Percentiles rank a stretch among this genome's conserved stretches.
These are phyloP conservation scores for Hexactinellida sp. DNA, from an alignment of 37 sponge, comb jelly and placozoan species.

Conservation along the genomic window DNA sequence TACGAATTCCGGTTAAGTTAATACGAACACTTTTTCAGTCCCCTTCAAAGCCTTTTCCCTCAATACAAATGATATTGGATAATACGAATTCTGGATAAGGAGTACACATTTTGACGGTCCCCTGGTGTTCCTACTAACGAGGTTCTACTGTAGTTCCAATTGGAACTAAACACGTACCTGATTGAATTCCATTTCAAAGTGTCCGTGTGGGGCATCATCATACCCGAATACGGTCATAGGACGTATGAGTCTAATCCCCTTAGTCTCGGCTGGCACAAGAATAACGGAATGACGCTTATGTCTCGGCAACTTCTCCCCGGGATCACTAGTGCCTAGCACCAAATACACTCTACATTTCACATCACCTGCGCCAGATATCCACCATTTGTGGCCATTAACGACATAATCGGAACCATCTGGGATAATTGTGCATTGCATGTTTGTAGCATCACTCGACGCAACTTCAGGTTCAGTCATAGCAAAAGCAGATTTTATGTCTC, in stretches of 20 bases:
- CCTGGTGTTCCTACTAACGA: neutral
- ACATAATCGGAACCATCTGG: conserved; percentile 46
- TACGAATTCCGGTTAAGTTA: no score
- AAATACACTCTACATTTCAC: neutral
- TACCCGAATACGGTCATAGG: conserved; percentile 77
- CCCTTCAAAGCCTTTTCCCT: no score
- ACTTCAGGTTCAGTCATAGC: conserved; percentile 72
- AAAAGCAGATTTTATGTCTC: conserved; percentile 72
- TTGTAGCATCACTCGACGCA: conserved; percentile 87
- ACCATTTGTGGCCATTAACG: conserved; percentile 84
- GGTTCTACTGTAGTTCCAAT: neutral
- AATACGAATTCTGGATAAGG: no score
- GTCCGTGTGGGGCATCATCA: conserved; percentile 77
- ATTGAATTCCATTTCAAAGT: conserved; percentile 58
- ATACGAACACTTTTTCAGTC: no score
- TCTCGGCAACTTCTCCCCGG: neutral
- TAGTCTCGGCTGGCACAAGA: conserved; percentile 64
- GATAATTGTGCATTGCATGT: conserved; percentile 43
- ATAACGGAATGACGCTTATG: conserved; percentile 66
- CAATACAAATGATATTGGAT: no score
- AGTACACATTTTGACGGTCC: no score
- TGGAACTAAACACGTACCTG: conserved; percentile 37
- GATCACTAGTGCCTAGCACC: conserved; percentile 69
- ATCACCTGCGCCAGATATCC: conserved; percentile 47
- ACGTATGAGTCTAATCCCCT: conserved; percentile 54